Percentiles rank a stretch among this genome's conserved stretches.
phyloP scores from a whole-genome alignment of 1,140 invertebrate species.

The Penaeus chinensis region DNA sequence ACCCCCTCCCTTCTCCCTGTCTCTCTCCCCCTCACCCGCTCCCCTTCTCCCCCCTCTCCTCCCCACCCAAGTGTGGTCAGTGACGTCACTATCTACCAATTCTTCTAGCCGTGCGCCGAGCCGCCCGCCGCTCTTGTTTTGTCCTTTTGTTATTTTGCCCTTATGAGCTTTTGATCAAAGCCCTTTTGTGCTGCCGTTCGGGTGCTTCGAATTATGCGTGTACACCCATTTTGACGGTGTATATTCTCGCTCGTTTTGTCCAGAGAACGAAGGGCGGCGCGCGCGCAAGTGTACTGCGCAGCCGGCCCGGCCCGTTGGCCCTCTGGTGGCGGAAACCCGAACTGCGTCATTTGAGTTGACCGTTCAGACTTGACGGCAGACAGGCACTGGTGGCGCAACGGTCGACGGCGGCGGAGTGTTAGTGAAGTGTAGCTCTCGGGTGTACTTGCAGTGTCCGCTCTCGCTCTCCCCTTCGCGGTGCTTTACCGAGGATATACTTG shows the following conservation, averaged over 20 bases:
- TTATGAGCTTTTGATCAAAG: not conserved
- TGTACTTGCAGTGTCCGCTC: not conserved
- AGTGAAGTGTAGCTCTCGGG: constrained; percentile 17
- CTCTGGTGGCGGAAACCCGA: constrained; percentile 43
- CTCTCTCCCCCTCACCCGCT: not conserved
- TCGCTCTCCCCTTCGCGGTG: constrained; percentile 4
- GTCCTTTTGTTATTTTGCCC: not conserved
- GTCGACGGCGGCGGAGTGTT: constrained; percentile 36
- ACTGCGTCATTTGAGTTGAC: constrained; percentile 56
- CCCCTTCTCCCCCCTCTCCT: not conserved
- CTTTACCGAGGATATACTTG: constrained; percentile 21
- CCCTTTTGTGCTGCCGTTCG: not conserved
- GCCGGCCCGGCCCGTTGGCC: constrained; percentile 22
- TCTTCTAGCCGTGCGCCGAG: too few species aligned
- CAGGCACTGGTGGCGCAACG: constrained; percentile 51
- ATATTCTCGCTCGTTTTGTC: not conserved
- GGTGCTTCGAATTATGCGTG: too few species aligned
- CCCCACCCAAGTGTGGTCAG: too few species aligned
- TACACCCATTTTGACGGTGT: too few species aligned
- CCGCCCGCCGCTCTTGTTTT: too few species aligned
- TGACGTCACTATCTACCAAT: too few species aligned
- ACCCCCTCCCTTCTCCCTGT: not conserved
- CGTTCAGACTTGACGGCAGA: constrained; percentile 9
- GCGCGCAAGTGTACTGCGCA: constrained; percentile 30
- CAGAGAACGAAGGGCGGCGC: not conserved